Evolutionary conservation across 1,140 invertebrate genomes (phyloP).

Genomic region (Melitaea cinxia): DNA sequence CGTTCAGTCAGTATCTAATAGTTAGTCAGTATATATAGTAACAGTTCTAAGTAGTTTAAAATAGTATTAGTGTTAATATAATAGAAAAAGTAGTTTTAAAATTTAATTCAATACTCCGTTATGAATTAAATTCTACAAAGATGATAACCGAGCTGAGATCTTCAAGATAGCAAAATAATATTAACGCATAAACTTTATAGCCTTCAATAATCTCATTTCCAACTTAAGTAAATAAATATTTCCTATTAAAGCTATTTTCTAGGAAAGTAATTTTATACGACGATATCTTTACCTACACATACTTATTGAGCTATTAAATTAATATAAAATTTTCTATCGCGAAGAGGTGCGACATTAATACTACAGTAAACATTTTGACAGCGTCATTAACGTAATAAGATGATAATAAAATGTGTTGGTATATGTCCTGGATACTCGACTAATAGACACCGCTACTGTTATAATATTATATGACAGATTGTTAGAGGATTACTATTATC

Average conservation of each 20-base stretch:
- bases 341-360: constrained; percentile 26
- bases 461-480: background rate
- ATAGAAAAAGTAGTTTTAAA: too few relatives aligned
- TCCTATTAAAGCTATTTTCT: background rate
- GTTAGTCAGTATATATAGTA: too few relatives aligned
- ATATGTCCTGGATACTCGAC: constrained; percentile 1
- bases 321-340: constrained; percentile 11
- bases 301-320: background rate
- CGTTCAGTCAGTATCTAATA: too few relatives aligned
- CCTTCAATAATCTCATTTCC: too few relatives aligned
- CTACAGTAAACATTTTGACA: constrained; percentile 34
- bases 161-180: too few relatives aligned
- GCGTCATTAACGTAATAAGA: constrained; percentile 26
- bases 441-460: background rate
- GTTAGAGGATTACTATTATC: background rate
- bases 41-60: too few relatives aligned
- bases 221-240: background rate
- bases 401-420: constrained; percentile 18
- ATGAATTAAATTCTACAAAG: too few relatives aligned
- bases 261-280: background rate
- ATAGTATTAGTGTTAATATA: too few relatives aligned
- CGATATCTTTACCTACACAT: background rate
- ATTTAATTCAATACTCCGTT: too few relatives aligned
- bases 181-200: too few relatives aligned
- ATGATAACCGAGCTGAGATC: too few relatives aligned